Percentiles rank a stretch among this genome's conserved stretches.
phyloP scores from a whole-genome alignment of 2,888 invertebrate genomes.

The Meta bourneti region DNA sequence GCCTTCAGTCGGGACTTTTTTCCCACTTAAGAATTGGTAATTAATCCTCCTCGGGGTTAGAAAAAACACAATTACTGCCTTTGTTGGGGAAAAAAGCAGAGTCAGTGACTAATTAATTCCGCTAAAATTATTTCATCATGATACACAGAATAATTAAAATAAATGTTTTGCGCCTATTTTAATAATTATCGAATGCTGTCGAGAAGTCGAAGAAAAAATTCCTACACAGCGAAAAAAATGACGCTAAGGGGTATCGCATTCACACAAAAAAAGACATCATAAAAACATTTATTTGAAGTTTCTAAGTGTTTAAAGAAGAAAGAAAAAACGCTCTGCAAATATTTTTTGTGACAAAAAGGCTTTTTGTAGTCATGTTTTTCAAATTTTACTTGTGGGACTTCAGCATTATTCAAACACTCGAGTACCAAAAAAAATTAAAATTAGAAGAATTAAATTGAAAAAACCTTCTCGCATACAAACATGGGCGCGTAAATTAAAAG shows the following conservation, averaged over 20 bases:
- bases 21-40: conserved; percentile 49
- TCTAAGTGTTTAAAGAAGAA: conserved; percentile 44
- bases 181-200: conserved; percentile 65
- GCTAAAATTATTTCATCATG: conserved; percentile 70
- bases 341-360: conserved; percentile 25
- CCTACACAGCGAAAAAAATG: neutral
- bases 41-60: conserved; percentile 45
- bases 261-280: conserved; percentile 13
- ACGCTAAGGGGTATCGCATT: neutral
- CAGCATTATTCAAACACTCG: conserved; percentile 23
- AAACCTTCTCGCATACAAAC: conserved; percentile 24
- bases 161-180: conserved; percentile 50
- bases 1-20: conserved; percentile 20
- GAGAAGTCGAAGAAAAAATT: neutral
- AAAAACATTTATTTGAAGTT: conserved; percentile 46
- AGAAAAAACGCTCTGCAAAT: conserved; percentile 14
- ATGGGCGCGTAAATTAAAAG: conserved; percentile 26
- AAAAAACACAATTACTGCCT: conserved; percentile 10
- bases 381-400: conserved; percentile 25
- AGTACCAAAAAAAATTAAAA: conserved; percentile 14
- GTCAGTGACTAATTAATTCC: conserved; percentile 70
- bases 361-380: neutral
- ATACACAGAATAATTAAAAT: conserved; percentile 64
- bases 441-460: conserved; percentile 22
- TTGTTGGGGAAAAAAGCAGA: conserved; percentile 6